Evolutionary conservation across 1,140 invertebrate species (phyloP), one percentile per base, ranked within the genome.

Genomic region (Eufriesea mexicana): DNA sequence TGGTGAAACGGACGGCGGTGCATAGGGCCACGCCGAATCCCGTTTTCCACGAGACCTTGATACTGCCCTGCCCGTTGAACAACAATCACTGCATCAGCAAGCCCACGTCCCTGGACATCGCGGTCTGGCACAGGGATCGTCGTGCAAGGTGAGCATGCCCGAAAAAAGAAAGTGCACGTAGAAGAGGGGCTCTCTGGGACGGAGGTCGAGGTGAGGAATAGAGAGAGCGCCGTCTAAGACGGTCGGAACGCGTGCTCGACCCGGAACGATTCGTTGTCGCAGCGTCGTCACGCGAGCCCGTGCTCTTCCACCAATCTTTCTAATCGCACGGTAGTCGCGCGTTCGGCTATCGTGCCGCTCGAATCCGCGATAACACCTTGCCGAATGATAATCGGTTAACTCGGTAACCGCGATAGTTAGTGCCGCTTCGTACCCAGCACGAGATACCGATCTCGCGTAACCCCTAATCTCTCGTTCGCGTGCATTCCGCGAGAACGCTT

Each of bases 121-220:
- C 94, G 71, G 94, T 94, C 89, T 94, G 94, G 94, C 93, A 94
- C 79, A 91, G 94, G 70, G 94, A 94, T 93, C 92, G 94, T 89
- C 91, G 93, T 77, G 94, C 93, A 86, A 94, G 94, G 94, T 94
- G 90, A 91, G 75, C 85, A 84, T 84, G 78, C 79, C 82, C 78
- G 42, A 67, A 23, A 66, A 42, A 80, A 23, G 20, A 2, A 49
- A 6, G 7, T 23, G 1, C 18, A 25, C 23, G 45, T 4, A 25
- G 18, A 28, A 57, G 45, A 18, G 35, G 16, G 57, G 35, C 4
- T 35, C 1, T 35, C 4, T 2, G 35, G 35, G n/a, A n/a, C n/a
- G n/a, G n/a, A n/a, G n/a, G n/a, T n/a, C n/a, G n/a, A n/a, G n/a
- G n/a, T n/a, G n/a, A n/a, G n/a, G n/a, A n/a, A n/a, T n/a, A n/a